phyloP scores from a whole-genome alignment of 2,797 vertebrate species.

The Hypotaenidia philippensis region DNA sequence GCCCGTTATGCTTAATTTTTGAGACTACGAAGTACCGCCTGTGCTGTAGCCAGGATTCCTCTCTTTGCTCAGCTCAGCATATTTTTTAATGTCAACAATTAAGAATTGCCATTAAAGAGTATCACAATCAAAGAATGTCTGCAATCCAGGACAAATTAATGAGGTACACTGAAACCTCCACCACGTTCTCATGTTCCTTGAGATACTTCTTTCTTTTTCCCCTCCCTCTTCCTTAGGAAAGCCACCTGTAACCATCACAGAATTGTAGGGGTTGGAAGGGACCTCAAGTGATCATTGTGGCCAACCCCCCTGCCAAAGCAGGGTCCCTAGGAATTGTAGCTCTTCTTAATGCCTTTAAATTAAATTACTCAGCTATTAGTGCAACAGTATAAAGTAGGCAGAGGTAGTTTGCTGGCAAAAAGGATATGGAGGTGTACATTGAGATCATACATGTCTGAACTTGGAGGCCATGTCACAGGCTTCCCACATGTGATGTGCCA shows the following conservation, averaged over 20 bases:
- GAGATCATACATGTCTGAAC: accelerated
- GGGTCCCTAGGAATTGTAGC: background rate
- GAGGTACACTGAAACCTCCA: slow-evolving; percentile 38
- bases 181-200: background rate
- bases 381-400: accelerated
- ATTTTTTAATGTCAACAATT: slow-evolving; percentile 76
- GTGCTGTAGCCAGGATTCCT: slow-evolving; percentile 8
- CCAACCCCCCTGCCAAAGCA: too few relatives aligned
- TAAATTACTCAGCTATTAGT: background rate
- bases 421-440: accelerated
- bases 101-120: slow-evolving; percentile 62
- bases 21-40: slow-evolving; percentile 36
- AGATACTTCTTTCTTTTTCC: background rate
- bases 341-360: background rate
- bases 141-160: slow-evolving; percentile 56
- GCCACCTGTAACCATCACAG: background rate
- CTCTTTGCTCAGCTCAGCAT: slow-evolving; percentile 60
- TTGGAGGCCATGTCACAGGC: background rate
- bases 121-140: slow-evolving; percentile 60
- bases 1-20: slow-evolving; percentile 14
- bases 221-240: background rate
- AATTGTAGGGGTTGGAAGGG: too few relatives aligned
- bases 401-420: background rate
- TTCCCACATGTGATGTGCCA: background rate
- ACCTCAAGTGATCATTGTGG: too few relatives aligned